Percentiles rank a stretch among this genome's conserved stretches.
These are phyloP conservation scores for Prosopocoilus inquinatus DNA, from an alignment of 2,888 invertebrate species.

Conservation along the genomic window DNA sequence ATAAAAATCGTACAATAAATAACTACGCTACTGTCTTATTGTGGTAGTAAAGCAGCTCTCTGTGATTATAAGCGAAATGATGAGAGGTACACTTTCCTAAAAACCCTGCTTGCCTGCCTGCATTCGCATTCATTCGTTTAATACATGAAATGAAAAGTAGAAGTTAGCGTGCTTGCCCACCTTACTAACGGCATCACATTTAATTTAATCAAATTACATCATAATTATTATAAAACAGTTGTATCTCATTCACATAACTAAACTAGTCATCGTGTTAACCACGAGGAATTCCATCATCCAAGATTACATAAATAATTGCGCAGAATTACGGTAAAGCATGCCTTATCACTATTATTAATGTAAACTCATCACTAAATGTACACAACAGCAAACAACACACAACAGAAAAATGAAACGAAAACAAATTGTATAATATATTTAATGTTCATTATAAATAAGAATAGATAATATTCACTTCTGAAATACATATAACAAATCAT, in stretches of 20 bases:
- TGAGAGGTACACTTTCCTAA: too few relatives aligned
- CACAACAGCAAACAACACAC: background rate
- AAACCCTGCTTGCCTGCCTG: too few relatives aligned
- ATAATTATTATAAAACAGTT: slow-evolving; percentile 19
- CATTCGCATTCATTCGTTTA: background rate
- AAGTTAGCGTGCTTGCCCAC: slow-evolving; percentile 1
- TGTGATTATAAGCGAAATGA: background rate
- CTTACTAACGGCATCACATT: slow-evolving; percentile 20
- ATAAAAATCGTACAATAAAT: background rate
- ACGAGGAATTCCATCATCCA: background rate
- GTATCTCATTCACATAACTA: slow-evolving; percentile 13
- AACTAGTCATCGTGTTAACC: background rate
- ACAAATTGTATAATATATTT: slow-evolving; percentile 21
- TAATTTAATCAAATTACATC: slow-evolving; percentile 15
- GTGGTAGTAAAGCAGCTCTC: background rate
- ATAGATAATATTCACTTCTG: slow-evolving; percentile 28
- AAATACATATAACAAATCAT: slow-evolving; percentile 17
- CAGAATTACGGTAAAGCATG: slow-evolving; percentile 16
- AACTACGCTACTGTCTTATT: background rate
- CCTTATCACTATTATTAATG: slow-evolving; percentile 15
- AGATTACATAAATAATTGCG: background rate
- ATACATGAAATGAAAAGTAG: background rate
- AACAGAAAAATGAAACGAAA: slow-evolving; percentile 17
- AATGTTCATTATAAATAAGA: slow-evolving; percentile 27
- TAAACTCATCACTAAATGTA: background rate